A percentile compares a stretch with the other conserved stretches of the same genome.
phyloP scores from a whole-genome alignment of 1,140 invertebrate genomes.

The Pristionchus pacificus region DNA sequence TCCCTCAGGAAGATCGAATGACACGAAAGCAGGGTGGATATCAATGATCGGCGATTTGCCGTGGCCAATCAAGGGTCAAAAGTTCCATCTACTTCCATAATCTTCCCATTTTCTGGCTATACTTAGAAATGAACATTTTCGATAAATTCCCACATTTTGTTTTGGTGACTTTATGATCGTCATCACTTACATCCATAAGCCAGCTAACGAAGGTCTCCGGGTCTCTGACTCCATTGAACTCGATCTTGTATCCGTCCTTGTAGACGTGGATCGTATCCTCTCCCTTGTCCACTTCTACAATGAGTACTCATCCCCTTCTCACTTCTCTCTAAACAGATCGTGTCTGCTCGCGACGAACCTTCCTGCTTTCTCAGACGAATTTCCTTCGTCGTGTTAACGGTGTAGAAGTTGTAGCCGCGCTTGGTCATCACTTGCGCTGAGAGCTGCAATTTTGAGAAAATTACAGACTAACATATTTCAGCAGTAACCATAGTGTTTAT shows the following conservation, averaged over 20 bases:
- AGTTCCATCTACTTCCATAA: too few species aligned
- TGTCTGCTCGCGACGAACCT: conserved; percentile 37
- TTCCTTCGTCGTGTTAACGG: conserved; percentile 57
- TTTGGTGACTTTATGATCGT: too few species aligned
- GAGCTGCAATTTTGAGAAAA: conserved; percentile 36
- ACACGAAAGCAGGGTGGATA: too few species aligned
- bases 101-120: too few species aligned
- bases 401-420: conserved; percentile 57
- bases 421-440: conserved; percentile 58
- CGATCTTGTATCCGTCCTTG: conserved; percentile 57
- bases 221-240: conserved; percentile 57
- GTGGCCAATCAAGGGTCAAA: too few species aligned
- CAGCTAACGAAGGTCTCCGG: conserved; percentile 57
- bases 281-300: conserved; percentile 55
- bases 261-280: conserved; percentile 58
- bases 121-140: too few species aligned
- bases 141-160: too few species aligned
- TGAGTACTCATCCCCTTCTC: neutral
- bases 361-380: conserved; percentile 46
- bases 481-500: too few species aligned
- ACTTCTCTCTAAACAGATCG: conserved; percentile 8
- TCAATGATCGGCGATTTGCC: too few species aligned
- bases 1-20: too few species aligned
- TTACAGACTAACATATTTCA: too few species aligned
- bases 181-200: conserved; percentile 51